Evolutionary conservation across 2,797 vertebrate genomes (phyloP).

Genomic region (Parauchenoglanis ngamensis): DNA sequence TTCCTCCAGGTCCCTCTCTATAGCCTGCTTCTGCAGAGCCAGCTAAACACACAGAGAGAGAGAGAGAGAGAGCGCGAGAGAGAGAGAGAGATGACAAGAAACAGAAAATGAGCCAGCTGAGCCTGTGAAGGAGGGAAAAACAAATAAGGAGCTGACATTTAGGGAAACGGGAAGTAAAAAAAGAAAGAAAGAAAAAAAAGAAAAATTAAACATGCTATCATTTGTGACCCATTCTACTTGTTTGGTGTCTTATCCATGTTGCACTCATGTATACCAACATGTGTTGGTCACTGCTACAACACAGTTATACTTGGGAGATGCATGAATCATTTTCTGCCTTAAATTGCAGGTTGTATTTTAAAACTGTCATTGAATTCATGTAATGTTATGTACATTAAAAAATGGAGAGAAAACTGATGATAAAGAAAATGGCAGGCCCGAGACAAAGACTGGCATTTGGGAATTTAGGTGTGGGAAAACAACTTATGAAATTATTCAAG

Average conservation of each 20-base stretch:
- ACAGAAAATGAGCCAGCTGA: neutral
- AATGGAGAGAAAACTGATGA: neutral
- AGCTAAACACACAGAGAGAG: conserved; percentile 62
- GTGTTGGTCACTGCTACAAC: neutral
- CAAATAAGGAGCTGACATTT: neutral
- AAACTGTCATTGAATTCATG: neutral
- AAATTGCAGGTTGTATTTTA: neutral
- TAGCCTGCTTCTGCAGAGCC: conserved; percentile 73
- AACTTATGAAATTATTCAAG: neutral
- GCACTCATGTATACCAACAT: neutral
- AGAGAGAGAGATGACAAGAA: neutral
- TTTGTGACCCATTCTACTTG: neutral
- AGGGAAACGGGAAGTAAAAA: neutral
- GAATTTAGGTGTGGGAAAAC: neutral
- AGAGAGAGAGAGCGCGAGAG: neutral
- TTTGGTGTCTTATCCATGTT: neutral
- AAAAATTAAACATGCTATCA: neutral
- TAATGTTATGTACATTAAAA: neutral
- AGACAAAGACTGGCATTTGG: neutral
- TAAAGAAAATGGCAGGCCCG: neutral
- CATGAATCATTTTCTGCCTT: neutral
- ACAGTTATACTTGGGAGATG: neutral
- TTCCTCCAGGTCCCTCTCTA: conserved; percentile 74
- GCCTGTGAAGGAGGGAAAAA: neutral
- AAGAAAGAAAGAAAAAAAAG: neutral